phyloP scores from a whole-genome alignment of 2,888 invertebrate genomes.

The Cepaea hortensis region DNA sequence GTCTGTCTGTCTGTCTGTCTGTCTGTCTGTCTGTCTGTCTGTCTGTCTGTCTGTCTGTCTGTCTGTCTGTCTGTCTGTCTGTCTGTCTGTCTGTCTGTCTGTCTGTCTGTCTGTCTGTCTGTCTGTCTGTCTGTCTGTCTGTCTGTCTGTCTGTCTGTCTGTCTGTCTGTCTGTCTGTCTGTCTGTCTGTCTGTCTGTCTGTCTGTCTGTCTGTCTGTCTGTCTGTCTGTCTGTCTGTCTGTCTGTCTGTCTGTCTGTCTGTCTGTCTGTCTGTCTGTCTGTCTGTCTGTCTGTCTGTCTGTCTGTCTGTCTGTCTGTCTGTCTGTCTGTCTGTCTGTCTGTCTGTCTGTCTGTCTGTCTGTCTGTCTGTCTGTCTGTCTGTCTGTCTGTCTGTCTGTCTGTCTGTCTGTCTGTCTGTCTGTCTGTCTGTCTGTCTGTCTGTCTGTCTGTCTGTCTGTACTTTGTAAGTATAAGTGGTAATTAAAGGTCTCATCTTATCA shows the following conservation, averaged over 20 bases:
- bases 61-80: too few species aligned
- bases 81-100: too few species aligned
- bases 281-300: constrained; percentile 10
- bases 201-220: constrained; percentile 21
- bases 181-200: constrained; percentile 24
- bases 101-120: too few species aligned
- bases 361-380: constrained; percentile 6
- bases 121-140: background rate
- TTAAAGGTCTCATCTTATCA: too few species aligned
- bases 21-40: too few species aligned
- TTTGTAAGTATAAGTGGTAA: too few species aligned
- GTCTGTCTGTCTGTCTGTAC: background rate
- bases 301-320: constrained; percentile 37
- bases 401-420: constrained; percentile 19
- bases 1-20: background rate
- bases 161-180: background rate
- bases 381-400: constrained; percentile 20
- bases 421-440: background rate
- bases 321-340: constrained; percentile 21
- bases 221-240: constrained; percentile 20
- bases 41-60: too few species aligned
- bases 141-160: constrained; percentile 23
- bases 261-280: constrained; percentile 9
- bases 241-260: constrained; percentile 20
- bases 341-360: constrained; percentile 25